Evolutionary conservation across 2,888 invertebrate species (phyloP).

Genomic region (Charanyca ferruginea): DNA sequence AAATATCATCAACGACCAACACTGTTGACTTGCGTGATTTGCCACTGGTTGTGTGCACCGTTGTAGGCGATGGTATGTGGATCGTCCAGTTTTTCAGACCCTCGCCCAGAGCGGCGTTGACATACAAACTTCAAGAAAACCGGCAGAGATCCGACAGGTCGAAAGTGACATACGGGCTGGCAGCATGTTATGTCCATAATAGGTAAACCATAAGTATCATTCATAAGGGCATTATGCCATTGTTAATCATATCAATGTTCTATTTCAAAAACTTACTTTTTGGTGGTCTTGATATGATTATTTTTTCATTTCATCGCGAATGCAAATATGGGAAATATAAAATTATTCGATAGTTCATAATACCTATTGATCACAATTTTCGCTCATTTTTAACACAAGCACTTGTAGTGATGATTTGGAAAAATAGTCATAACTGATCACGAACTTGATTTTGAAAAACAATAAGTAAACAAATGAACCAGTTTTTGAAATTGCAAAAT

Average conservation of each 20-base stretch:
- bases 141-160: constrained; percentile 87
- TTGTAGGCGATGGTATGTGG: constrained; percentile 91
- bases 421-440: constrained; percentile 78
- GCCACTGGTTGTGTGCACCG: constrained; percentile 87
- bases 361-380: constrained; percentile 22
- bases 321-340: constrained; percentile 52
- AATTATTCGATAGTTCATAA: constrained; percentile 39
- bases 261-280: constrained; percentile 64
- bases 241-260: constrained; percentile 80
- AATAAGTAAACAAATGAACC: constrained; percentile 29
- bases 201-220: constrained; percentile 91
- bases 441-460: constrained; percentile 53
- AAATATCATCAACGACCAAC: constrained; percentile 88
- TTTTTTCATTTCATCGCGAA: constrained; percentile 77
- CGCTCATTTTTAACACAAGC: constrained; percentile 20
- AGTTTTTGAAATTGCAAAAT: constrained; percentile 31
- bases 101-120: constrained; percentile 89
- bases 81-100: constrained; percentile 91
- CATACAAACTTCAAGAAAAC: constrained; percentile 85
- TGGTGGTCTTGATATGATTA: constrained; percentile 79
- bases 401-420: constrained; percentile 53
- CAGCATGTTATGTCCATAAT: constrained; percentile 88
- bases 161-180: constrained; percentile 87
- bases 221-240: constrained; percentile 87
- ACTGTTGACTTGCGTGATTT: constrained; percentile 82